phyloP scores from a whole-genome alignment of 2,888 invertebrate genomes.

The Plutella xylostella region DNA sequence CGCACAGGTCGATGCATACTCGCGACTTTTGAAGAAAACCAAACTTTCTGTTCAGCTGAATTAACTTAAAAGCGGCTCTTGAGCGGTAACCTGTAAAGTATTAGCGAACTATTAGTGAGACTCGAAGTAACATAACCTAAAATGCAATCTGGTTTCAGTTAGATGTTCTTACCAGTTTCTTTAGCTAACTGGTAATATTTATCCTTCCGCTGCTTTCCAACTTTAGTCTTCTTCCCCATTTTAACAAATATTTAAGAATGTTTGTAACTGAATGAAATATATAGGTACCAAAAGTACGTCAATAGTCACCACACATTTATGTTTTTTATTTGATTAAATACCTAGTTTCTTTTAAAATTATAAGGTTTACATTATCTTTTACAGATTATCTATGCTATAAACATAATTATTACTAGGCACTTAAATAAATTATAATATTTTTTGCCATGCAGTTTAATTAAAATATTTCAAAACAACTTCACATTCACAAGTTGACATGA shows the following conservation, averaged over 20 bases:
- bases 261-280: background rate
- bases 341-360: no score
- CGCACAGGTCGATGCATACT: slow-evolving; percentile 98
- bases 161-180: slow-evolving; percentile 84
- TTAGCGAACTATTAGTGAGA: background rate
- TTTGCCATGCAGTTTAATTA: no score
- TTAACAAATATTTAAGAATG: no score
- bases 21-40: slow-evolving; percentile 95
- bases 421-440: no score
- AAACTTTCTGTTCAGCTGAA: slow-evolving; percentile 97
- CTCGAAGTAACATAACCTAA: background rate
- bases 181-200: slow-evolving; percentile 99
- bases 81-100: slow-evolving; percentile 86
- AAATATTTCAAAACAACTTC: no score
- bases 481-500: no score
- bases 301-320: no score
- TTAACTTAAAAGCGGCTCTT: slow-evolving; percentile 98
- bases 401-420: no score
- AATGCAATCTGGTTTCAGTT: background rate
- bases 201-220: slow-evolving; percentile 98
- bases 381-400: no score
- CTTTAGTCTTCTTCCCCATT: slow-evolving; percentile 96
- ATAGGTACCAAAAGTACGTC: background rate
- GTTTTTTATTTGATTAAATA: no score
- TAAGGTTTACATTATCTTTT: no score